These are phyloP conservation scores for Sclerodermus sp. DNA, from an alignment of 2,888 invertebrate genomes.

Conservation along the genomic window DNA sequence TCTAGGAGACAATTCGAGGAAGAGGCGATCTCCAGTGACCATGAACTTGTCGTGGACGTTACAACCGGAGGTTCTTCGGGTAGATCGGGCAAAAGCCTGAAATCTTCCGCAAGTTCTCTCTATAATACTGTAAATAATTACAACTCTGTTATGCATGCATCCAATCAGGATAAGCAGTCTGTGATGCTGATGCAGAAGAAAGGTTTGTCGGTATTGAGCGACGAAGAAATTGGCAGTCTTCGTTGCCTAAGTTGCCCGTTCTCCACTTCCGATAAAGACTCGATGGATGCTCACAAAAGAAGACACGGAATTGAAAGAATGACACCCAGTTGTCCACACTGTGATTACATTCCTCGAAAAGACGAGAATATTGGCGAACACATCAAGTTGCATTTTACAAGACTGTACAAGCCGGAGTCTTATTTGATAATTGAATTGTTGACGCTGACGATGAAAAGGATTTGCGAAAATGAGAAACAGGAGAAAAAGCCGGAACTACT, in stretches of 20 bases:
- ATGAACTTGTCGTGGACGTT: constrained; percentile 14
- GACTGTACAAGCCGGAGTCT: constrained; percentile 50
- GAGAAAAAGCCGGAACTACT: constrained; percentile 32
- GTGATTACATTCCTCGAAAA: constrained; percentile 50
- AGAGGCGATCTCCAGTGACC: constrained; percentile 45
- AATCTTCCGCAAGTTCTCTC: constrained; percentile 15
- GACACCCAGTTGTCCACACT: constrained; percentile 49
- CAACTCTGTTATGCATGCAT: constrained; percentile 26
- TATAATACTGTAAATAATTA: background rate
- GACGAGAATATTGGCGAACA: constrained; percentile 49
- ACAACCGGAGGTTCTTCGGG: background rate
- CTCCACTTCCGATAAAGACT: constrained; percentile 41
- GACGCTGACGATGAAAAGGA: constrained; percentile 37
- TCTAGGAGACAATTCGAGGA: constrained; percentile 59
- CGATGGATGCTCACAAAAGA: constrained; percentile 45
- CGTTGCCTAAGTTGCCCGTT: constrained; percentile 48
- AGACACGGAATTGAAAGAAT: constrained; percentile 50
- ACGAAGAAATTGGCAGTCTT: constrained; percentile 25
- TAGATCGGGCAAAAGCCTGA: constrained; percentile 34
- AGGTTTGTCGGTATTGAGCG: constrained; percentile 17
- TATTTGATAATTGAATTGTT: constrained; percentile 47
- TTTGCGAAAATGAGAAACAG: constrained; percentile 24
- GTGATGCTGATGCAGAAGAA: constrained; percentile 42
- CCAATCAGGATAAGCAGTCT: constrained; percentile 49
- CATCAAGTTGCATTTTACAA: constrained; percentile 45